Percentiles rank a stretch among this genome's conserved stretches.
Conservation (phyloP, 2,113 vertebrate species). For the Tylochromis polylepis region DNA sequence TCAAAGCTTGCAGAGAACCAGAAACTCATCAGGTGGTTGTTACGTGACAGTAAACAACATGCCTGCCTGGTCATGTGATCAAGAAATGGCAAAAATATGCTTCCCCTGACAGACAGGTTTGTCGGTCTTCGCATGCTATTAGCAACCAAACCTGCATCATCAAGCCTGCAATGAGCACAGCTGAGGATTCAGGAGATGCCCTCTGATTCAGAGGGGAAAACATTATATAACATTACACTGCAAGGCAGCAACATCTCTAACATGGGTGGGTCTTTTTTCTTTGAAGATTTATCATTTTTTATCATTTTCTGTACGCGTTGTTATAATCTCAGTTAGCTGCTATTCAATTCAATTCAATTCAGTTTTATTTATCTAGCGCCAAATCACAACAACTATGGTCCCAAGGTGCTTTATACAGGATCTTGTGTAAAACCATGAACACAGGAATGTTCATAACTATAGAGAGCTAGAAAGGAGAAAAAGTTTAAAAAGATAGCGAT, state of each 20-base stretch:
- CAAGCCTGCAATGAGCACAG: neutral
- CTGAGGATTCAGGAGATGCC: neutral
- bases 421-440: neutral
- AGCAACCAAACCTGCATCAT: neutral
- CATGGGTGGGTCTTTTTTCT: neutral
- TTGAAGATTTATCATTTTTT: neutral
- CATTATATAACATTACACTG: neutral
- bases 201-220: accelerated
- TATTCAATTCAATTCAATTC: neutral
- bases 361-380: neutral
- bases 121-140: neutral
- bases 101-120: conserved; percentile 11
- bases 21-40: neutral
- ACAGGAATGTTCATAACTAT: neutral
- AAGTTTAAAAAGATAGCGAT: neutral
- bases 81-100: conserved; percentile 5
- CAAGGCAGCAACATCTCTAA: neutral
- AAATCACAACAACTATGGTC: neutral
- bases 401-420: neutral
- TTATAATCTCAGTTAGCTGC: neutral
- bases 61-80: conserved; percentile 26
- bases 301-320: neutral
- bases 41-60: conserved; percentile 6
- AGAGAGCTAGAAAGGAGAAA: neutral
- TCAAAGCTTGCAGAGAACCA: conserved; percentile 7